Evolutionary conservation across 2,888 invertebrate genomes (phyloP), one percentile per base, ranked within the genome.

Genomic region (Pollenia amentaria): DNA sequence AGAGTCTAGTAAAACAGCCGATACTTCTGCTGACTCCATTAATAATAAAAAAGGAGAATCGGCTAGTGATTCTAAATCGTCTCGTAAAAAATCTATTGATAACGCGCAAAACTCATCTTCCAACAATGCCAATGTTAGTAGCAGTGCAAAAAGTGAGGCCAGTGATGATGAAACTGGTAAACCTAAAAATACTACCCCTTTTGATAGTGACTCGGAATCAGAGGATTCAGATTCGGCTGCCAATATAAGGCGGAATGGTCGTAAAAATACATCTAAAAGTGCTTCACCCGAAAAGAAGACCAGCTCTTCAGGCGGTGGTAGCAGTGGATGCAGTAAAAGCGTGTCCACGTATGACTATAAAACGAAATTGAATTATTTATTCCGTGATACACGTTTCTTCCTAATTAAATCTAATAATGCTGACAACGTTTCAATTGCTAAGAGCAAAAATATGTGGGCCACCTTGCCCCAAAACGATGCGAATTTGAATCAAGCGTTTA

Each of bases 401-500:
- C 95, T 99, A 82, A 99, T 99, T 90, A 99, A 99, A 94, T 99
- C 99, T 72, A 99, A 99, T 94, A 99, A 99, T 94, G 97, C 97
- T 84, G 99, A 99, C 94, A 99, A 99, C 93, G 97, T 99, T 73
- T 97, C 97, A 48, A 93, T 99, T 84, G 98, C 99, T 1, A 99
- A 99, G 94, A 97, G 97, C 16, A 98, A 97, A 94, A 98, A 97
- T 87, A 99, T 99, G 6, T 99, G 99, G 99, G 99, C 99, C 3
- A 99, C 99, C 3, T 95, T 99, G 82, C 99, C 99, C 3, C 98
- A 98, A 93, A 99, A 99, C 94, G 99, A 99, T 94, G 96, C 97
- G 1, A 98, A 98, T 93, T 95, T 99, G 73, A 99, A 99, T 94
- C 97, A 98, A 94, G 99, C 99, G 0, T 98, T 96, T 91, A 96